Percentiles rank a stretch among this genome's conserved stretches.
Conservation (phyloP, 2,797 vertebrate species). For the Poecile montanus region DNA sequence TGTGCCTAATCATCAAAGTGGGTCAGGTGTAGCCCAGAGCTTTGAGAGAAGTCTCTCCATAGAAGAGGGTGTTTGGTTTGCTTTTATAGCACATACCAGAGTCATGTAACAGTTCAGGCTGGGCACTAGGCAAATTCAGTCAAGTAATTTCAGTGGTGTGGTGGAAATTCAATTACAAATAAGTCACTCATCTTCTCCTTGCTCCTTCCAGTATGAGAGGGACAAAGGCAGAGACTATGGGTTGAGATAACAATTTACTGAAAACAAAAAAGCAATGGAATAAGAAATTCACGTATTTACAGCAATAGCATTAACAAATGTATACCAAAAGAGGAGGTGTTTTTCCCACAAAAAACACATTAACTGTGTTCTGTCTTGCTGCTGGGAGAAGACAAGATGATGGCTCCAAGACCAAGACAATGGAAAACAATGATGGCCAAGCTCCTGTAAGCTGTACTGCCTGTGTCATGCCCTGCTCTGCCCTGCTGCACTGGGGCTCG, state of each 20-base stretch:
- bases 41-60: background rate
- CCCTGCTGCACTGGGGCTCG: rapidly evolving
- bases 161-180: background rate
- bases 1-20: background rate
- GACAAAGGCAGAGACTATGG: background rate
- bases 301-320: background rate
- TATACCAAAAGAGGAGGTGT: background rate
- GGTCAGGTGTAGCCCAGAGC: background rate
- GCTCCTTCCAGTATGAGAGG: rapidly evolving
- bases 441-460: rapidly evolving
- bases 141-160: background rate
- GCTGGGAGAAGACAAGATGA: rapidly evolving
- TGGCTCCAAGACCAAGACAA: background rate
- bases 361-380: background rate
- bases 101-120: background rate
- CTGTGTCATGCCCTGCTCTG: background rate
- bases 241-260: background rate
- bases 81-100: background rate
- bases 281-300: background rate
- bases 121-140: background rate
- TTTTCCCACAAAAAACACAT: background rate
- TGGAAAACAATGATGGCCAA: rapidly evolving
- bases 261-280: background rate
- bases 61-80: background rate
- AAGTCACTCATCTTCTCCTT: rapidly evolving